Conservation (phyloP, 2,797 vertebrate genomes). For the Anabacerthia variegaticeps region DNA sequence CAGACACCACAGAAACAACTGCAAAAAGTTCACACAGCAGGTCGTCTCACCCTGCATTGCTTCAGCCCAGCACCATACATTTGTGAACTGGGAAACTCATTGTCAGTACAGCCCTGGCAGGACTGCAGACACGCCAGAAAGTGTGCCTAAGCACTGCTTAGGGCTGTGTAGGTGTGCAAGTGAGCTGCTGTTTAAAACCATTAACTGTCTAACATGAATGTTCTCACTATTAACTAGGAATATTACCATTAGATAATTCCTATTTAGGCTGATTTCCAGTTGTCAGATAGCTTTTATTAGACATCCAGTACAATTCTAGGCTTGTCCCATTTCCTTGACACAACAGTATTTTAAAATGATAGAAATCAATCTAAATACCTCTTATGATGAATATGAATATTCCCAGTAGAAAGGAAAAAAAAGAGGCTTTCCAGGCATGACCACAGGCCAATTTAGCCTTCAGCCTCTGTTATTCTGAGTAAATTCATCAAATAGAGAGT, state of each 20-base stretch:
- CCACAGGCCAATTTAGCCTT: background rate
- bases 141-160: background rate
- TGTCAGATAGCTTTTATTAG: background rate
- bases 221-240: background rate
- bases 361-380: background rate
- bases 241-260: background rate
- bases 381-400: background rate
- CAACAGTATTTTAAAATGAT: background rate
- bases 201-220: background rate
- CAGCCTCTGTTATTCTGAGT: background rate
- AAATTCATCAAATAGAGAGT: background rate
- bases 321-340: background rate
- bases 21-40: background rate
- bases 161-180: background rate
- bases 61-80: background rate
- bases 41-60: conserved; percentile 3
- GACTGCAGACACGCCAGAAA: background rate
- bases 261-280: background rate
- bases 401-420: background rate
- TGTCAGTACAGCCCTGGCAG: background rate
- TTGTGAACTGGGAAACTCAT: background rate
- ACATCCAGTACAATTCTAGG: background rate
- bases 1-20: conserved; percentile 55
- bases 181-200: background rate
- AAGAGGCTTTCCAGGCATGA: background rate